Percentiles rank a stretch among this genome's conserved stretches.
Conservation (phyloP, 2,113 vertebrate genomes). For the Aptenodytes forsteri region DNA sequence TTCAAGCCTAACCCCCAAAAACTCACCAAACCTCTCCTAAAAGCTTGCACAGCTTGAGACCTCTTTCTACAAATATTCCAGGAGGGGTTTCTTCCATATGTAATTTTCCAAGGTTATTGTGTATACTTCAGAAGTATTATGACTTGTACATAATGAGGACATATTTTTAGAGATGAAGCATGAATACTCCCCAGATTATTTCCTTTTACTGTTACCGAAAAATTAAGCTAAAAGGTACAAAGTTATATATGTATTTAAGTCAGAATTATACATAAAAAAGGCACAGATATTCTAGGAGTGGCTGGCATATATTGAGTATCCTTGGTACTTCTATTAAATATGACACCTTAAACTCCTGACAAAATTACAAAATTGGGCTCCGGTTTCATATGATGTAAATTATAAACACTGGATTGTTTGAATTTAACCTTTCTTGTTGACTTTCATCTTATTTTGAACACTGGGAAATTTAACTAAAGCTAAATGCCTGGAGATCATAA, state of each 20-base stretch:
- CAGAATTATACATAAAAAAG: neutral
- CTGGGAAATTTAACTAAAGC: neutral
- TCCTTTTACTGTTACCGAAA: neutral
- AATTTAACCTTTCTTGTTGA: conserved; percentile 41
- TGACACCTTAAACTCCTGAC: neutral
- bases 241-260: neutral
- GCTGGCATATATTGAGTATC: neutral
- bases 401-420: neutral
- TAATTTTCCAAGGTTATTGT: neutral
- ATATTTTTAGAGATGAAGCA: neutral
- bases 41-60: neutral
- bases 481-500: conserved; percentile 26
- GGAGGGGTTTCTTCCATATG: rapidly evolving
- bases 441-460: conserved; percentile 45
- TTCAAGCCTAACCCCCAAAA: neutral
- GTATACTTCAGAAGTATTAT: neutral
- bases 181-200: neutral
- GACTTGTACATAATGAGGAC: neutral
- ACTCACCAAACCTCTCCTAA: neutral
- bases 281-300: neutral
- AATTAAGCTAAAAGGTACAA: neutral
- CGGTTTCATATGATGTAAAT: neutral
- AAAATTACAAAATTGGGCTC: neutral
- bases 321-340: neutral
- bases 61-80: neutral